Evolutionary conservation across 2,113 vertebrate species (phyloP), one percentile per base, ranked within the genome.

Genomic region (Zootoca vivipara): DNA sequence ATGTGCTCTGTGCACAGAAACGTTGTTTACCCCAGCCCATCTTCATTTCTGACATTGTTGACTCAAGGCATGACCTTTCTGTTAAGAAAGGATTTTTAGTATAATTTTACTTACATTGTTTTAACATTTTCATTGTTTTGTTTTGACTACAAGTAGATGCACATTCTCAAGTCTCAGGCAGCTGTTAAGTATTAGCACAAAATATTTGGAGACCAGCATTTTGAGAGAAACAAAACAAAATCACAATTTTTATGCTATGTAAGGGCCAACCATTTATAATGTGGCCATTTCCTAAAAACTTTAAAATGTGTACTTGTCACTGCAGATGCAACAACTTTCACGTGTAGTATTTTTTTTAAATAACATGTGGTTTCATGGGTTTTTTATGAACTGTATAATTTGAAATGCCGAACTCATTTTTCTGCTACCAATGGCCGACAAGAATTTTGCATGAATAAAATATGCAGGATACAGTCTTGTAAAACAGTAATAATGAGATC

Each of bases 41-140:
- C 42, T 70, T 42, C 22, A 52, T 65, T 75, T 35, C 30, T 75
- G 72, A 52, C 35, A 73, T 46, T 42, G n/a, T 82, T 72, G 46
- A 73, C 13, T 82, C 26, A 87, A 87, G 42, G 16, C 10, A 64
- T 74, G 33, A 20, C 24, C 52, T 75, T 87, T 52, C 69, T 82
- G 26, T 64, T 73, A 64, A 65, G 30, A 82, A 77, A 75, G 35
- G 20, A 1, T 58, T 38, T 81, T 88, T 42, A 46, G 80, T 78
- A 40, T 62, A 7, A 77, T 40, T 77, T 0, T 65, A 90, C 90
- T 83, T 92, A 79, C 92, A 78, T 58, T 73, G 80, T 67, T 16
- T 93, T 89, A 8, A 89, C 15, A 13, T 75, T 91, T 89, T 91
- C 78, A 92, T 75, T 95, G 58, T 93, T 92, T 89, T 91, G 18